Base-by-base conservation (phyloP, 1,140 invertebrate species). In the Calycopis cecrops region DNA sequence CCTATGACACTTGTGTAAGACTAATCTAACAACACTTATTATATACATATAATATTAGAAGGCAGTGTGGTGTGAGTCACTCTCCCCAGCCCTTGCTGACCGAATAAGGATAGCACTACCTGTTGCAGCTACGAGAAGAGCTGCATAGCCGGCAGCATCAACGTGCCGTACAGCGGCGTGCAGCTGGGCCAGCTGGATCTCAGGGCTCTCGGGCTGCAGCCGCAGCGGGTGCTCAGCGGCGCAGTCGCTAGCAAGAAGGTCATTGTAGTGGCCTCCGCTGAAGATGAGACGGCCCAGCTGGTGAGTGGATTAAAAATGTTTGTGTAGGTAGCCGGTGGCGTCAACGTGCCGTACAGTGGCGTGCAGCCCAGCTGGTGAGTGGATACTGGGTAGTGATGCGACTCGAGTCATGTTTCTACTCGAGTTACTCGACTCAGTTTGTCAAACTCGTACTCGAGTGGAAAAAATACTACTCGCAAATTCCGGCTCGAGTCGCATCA, bases 271-370 rank as follows among this genome's bases (percentile, higher is more conserved):
- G 91, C 97, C 37, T 93, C 94, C 14, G 91, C 90, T n/a, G 91
- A 92, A 50, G 92, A 94, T 71, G 92, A 94, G 66, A 92, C 93
- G 64, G 91, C 93, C 49, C 90, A 92, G 54, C 85, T 94, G 88
- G 94, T 95, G 85, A 89, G 85, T 83, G 14, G 1, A n/a, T n/a
- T n/a, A 14, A 10, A 6, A 40, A 11, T 10, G 0, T 6, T 40
- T 40, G 11, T 40, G 4, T n/a, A n/a, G n/a, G n/a, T 97, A 42
- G 90, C 91, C 14, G 91, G 91, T 9, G 97, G 96, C 81, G 91
- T 97, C 34, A 98, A 97, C 78, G 93, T 97, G 76, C 95, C 95
- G 10, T 95, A 94, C 77, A 91, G 91, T 37, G 93, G 92, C 38
- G 92, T 96, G 4, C 92, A 89, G 77, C 91, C 17, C 90, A 93